Base-by-base conservation (phyloP, 2,113 vertebrate genomes). In the Pseudopipra pipra region DNA sequence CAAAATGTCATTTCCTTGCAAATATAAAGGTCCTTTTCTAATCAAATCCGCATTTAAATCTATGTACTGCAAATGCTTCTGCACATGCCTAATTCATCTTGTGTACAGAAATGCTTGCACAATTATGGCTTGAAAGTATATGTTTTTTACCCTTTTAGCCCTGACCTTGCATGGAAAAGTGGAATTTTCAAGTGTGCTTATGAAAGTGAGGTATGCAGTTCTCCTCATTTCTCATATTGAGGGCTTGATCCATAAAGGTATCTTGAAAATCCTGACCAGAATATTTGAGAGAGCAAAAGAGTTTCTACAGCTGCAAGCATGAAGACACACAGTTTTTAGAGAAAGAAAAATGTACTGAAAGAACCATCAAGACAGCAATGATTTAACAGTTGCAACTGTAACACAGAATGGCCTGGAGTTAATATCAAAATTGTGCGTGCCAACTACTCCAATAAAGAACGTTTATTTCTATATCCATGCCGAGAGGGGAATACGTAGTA, bases 1-100 rank as follows among this genome's bases (percentile, higher is more conserved):
- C 56, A 94, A 92, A 91, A 67, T 78, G 70, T n/a, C 44, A 92
- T 90, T 96, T 95, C 35, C 33, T 51, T 88, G 39, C 47, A 47
- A 37, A 73, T 43, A 41, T 58, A 93, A 88, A 90, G 4, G 18
- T 47, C 7, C 20, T 92, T 90, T 92, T 37, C 44, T 70, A 77
- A 89, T 90, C 33, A 88, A 80, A 84, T 71, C 31, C 67, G 20
- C 56, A 54, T 87, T 93, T 81, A 87, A 90, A 90, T 78, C 56
- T 75, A 37, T 59, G 59, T 22, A 33, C 33, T 80, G 39, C 43
- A 83, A 85, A 80, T 49, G 23, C 37, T 81, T 71, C 59, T 84
- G 44, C 68, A 67, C 13, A 56, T 33, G 44, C n/a, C 73, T 78
- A 72, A 72, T 71, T 75, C 79, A 81, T 30, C 17, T 78, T 41